Evolutionary conservation across 2,797 vertebrate genomes (phyloP), one percentile per base, ranked within the genome.

Genomic region (Enteromius thamalakanensis): DNA sequence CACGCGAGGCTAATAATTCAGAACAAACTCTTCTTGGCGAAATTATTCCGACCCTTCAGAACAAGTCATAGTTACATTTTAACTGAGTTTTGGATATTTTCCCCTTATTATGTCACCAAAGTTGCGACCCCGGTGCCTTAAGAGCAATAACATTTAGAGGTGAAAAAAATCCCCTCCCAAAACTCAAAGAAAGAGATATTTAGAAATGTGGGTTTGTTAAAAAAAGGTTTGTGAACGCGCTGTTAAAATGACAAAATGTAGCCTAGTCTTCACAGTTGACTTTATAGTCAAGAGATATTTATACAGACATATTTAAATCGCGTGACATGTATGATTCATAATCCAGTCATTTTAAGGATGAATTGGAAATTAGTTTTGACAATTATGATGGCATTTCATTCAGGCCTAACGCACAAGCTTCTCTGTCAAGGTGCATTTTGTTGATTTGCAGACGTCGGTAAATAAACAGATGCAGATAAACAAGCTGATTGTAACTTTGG

Each of bases 301-400:
- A 26, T 26, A 26, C 17, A 26, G 23, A 49, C 23, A 58, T 68
- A 70, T 79, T 79, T n/a, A 62, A 60, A 64, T 60, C 19, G 17
- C 19, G 11, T 60, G 37, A 71, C 29, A 21, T 17, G 34, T 21
- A 29, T 19, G 1, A 69, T 23, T 79, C 12, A 29, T 79, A 37
- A 40, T 34, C 23, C 3, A 23, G 29, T 64, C 15, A 49, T 49
- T 81, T 81, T 19, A 72, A 49, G 58, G 32, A 51, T 53, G 45
- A 40, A 81, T 21, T 2, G 60, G 5, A 15, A 32, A 74, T 74
- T 51, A 74, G 42, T 29, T 37, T 26, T 4, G 42, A 10, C 29
- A 64, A 49, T 81, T 74, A 81, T 47, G 49, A 72, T 21, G 34
- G 15, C 29, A 21, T n/a, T 70, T 58, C 32, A 69, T 42, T 42